Base-by-base conservation (phyloP, 2,888 invertebrate genomes). In the Myopa tessellatipennis region DNA sequence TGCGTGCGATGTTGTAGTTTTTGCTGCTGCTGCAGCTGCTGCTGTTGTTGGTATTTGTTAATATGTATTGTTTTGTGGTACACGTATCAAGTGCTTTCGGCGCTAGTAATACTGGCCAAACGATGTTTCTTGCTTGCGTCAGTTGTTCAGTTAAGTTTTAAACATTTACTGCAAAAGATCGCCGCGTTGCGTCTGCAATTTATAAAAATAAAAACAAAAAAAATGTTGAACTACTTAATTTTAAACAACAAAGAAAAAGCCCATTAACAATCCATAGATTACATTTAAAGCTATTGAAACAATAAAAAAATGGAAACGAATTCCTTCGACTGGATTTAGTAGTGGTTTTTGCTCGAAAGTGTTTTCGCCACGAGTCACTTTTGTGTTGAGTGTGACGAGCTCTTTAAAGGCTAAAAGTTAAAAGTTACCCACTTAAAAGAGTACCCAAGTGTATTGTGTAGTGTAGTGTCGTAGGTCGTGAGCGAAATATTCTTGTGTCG, bases 91-190 rank as follows among this genome's bases (percentile, higher is more conserved):
- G 26, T 26, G 40, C 34, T 10, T 50, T 55, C 67, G 74, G 18
- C n/a, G 68, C 69, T 75, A 50, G 40, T 69, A 74, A 80, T 78
- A 78, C 79, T 80, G 81, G 82, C 80, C 82, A 84, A 81, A 82
- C 81, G 77, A 74, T 79, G 81, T 82, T 82, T 82, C 84, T 82
- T 82, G 83, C 81, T 83, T 82, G 40, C 69, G 58, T 75, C 67
- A 45, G 7, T 45, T 16, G n/a, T 83, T 85, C 85, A 87, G 87
- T 87, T 85, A 87, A 87, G 86, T 87, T 87, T 87, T 83, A 83
- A 87, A 85, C 87, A 86, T 87, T 86, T 83, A 84, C 83, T 83
- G 84, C 81, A 84, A 83, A 84, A 87, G 86, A 85, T 85, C 86
- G 84, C 81, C 83, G 83, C 85, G 85, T 84, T 80, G 74, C 78